phyloP scores from a whole-genome alignment of 1,140 invertebrate genomes.

The Conus betulinus region DNA sequence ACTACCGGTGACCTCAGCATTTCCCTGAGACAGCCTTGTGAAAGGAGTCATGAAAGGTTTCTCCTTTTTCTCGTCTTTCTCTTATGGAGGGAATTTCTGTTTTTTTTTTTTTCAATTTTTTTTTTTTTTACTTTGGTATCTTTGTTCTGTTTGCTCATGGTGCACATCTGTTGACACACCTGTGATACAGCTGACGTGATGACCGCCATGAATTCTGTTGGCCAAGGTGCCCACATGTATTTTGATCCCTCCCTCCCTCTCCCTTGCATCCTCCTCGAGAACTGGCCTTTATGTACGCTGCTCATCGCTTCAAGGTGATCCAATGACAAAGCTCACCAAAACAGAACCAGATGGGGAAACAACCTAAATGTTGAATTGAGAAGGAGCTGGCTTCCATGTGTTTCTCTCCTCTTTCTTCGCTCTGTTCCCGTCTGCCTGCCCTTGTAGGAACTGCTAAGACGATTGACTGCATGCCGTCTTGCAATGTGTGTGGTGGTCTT shows the following conservation, averaged over 20 bases:
- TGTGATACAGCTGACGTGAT: constrained; percentile 14
- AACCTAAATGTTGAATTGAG: neutral
- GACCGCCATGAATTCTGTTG: neutral
- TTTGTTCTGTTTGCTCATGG: neutral
- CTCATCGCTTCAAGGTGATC: neutral
- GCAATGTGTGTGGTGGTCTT: neutral
- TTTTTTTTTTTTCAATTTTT: neutral
- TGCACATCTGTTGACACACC: constrained; percentile 17
- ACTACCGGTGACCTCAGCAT: neutral
- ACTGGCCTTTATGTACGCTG: neutral
- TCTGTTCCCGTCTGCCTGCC: neutral
- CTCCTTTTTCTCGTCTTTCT: neutral
- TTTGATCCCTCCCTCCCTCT: neutral
- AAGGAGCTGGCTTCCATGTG: constrained; percentile 13
- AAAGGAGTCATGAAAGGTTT: neutral
- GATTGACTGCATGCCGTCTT: neutral
- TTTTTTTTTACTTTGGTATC: neutral
- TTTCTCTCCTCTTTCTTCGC: neutral
- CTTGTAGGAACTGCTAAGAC: neutral
- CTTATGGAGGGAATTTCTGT: neutral
- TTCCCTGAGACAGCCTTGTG: neutral
- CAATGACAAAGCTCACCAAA: neutral
- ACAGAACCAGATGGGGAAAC: neutral
- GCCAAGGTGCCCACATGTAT: neutral
- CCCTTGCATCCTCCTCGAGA: neutral